Percentiles rank a stretch among this genome's conserved stretches.
These are phyloP conservation scores for Drosophila hamatofila DNA, from an alignment of 2,888 invertebrate species.

Conservation along the genomic window DNA sequence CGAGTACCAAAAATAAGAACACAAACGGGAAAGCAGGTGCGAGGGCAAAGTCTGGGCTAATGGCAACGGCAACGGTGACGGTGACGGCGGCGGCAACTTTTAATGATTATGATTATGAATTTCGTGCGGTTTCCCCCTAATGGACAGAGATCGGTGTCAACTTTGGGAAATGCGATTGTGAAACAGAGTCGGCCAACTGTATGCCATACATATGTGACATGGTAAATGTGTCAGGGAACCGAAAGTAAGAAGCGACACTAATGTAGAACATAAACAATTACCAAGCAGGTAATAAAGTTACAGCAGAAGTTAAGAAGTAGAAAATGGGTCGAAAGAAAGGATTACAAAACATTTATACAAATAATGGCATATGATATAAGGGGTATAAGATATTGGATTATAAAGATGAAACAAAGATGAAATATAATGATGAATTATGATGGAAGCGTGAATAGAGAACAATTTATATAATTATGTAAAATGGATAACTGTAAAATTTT, in stretches of 20 bases:
- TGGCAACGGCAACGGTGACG: slow-evolving; percentile 50
- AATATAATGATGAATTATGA: background rate
- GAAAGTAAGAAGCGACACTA: slow-evolving; percentile 22
- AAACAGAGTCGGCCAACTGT: slow-evolving; percentile 45
- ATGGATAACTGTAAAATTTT: too few relatives aligned
- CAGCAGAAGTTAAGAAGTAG: background rate
- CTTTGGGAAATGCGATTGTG: slow-evolving; percentile 40
- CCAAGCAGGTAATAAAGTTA: slow-evolving; percentile 17
- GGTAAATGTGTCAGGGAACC: slow-evolving; percentile 46
- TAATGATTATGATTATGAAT: slow-evolving; percentile 70
- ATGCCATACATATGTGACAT: slow-evolving; percentile 31
- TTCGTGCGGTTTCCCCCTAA: slow-evolving; percentile 52
- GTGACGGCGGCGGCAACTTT: slow-evolving; percentile 28
- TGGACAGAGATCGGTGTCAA: slow-evolving; percentile 55
- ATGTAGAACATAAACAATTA: slow-evolving; percentile 11
- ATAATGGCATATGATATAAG: background rate
- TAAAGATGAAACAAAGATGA: too few relatives aligned
- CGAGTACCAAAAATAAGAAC: slow-evolving; percentile 20
- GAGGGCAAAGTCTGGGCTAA: slow-evolving; percentile 63
- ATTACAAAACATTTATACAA: background rate
- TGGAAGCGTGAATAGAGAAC: background rate
- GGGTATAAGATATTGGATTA: background rate
- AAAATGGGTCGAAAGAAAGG: background rate
- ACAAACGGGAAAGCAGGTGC: slow-evolving; percentile 3
- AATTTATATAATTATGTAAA: too few relatives aligned